Evolutionary conservation across 2,888 invertebrate species (phyloP), one percentile per base, ranked within the genome.

Genomic region (Pardosa pseudoannulata): DNA sequence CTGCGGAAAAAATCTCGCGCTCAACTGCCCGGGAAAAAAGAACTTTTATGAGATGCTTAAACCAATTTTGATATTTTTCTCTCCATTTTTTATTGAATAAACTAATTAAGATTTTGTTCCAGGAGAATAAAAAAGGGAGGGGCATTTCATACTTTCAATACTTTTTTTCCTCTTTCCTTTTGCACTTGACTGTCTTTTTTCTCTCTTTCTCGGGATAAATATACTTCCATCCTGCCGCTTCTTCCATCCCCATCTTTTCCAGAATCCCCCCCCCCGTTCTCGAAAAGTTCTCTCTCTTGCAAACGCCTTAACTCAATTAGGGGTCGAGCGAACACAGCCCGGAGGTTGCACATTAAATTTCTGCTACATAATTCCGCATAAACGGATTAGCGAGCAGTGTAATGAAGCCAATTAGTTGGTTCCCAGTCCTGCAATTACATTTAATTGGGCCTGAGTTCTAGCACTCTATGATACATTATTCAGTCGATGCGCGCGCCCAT

Each of bases 291-390:
- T 62, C 75, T 41, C 70, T 27, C 28, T 39, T 28, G 70, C 82
- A 70, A 72, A 50, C 82, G 71, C 71, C 76, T 72, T 85, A 85
- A 85, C 83, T 85, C 83, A 85, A 85, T 85, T 85, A 85, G 46
- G 75, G 29, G 39, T 19, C 67, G 75, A 41, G 41, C 41, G 56
- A 56, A 23, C 82, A 62, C 76, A 73, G 73, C 67, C 68, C 70
- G 81, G 74, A 73, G 83, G 83, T 79, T 85, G 67, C 83, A 85
- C 83, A 85, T 85, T 85, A 85, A 85, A 85, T 85, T 85, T 85
- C 83, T 68, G 76, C 83, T 85, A 85, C 83, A 85, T 85, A 85
- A 85, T 85, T 85, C 72, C 78, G 67, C 72, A 72, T 85, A 85
- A 85, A 73, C 83, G 83, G 83, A 85, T 85, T 85, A 85, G 67